Base-by-base conservation (phyloP, 2,797 vertebrate genomes). In the Nyctalus aviator region DNA sequence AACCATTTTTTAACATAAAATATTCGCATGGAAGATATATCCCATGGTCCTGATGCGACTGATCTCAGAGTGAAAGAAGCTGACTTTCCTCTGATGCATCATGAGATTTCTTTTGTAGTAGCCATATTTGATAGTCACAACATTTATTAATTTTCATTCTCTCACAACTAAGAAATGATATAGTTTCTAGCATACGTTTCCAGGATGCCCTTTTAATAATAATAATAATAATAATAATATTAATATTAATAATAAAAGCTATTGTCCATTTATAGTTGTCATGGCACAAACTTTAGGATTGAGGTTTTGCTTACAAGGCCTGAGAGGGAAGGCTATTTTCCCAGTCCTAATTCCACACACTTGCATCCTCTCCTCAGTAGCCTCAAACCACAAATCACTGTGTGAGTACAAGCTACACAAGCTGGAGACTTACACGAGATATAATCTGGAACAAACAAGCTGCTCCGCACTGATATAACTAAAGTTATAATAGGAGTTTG, bases 171-270 rank as follows among this genome's bases (percentile, higher is more conserved):
- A 95, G 15, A 75, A 14, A 41, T 72, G n/a, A 35, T n/a, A 5
- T 30, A 73, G 46, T 93, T 88, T 75, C 48, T 62, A 62, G 27
- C 32, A 79, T n/a, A 46, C 82, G 30, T 62, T 88, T 85, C n/a
- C 6, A n/a, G 15, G 55, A 73, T 84, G 0, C 25, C 35, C 18
- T 35, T 84, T 78, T 46, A 72, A 59, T 82, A n/a, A 35, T 48
- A 59, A 64, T 50, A 64, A 50, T 8, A 48, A 46, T 0, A 46
- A 48, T 69, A 48, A 48, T 4, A 48, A 48, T 4, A 48, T 14
- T 4, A 48, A 48, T 4, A 48, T 14, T 14, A 48, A 46, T 46
- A 46, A 90, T 57, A 83, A 2, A 2, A 9, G 10, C 30, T 35
- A 44, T 2, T 44, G 10, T 41, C 3, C 82, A 48, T 37, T 20